These are phyloP conservation scores for Tigriopus japonicus DNA, from an alignment of 1,140 invertebrate species.

Conservation along the genomic window DNA sequence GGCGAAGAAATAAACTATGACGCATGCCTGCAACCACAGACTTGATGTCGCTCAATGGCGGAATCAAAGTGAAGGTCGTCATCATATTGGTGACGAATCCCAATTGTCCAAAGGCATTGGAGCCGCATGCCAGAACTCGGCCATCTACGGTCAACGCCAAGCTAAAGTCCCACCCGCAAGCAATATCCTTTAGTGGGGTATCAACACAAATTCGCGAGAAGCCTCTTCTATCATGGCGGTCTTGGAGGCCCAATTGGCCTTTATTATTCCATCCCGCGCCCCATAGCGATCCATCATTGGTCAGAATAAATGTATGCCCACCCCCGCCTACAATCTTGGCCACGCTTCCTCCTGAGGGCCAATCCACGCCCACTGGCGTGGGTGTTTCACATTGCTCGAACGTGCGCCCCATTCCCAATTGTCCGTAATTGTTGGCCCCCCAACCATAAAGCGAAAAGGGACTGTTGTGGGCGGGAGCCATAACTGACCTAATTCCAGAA, in stretches of 20 bases:
- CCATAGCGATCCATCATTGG: neutral
- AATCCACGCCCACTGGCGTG: neutral
- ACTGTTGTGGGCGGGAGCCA: too few species aligned
- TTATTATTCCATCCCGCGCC: neutral
- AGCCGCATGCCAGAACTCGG: neutral
- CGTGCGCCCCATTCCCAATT: neutral
- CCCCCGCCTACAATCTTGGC: neutral
- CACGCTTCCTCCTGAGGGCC: neutral
- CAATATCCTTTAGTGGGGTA: neutral
- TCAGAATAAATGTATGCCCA: neutral
- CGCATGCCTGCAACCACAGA: neutral
- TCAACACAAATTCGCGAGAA: neutral
- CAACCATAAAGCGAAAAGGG: neutral
- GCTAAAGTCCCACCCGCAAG: conserved; percentile 10
- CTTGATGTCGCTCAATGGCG: neutral
- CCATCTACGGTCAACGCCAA: neutral
- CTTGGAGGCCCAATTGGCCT: neutral
- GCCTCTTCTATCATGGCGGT: too few species aligned
- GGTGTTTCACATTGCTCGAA: neutral
- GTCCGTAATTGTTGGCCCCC: conserved; percentile 10
- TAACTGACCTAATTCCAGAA: too few species aligned
- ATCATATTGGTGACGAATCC: neutral
- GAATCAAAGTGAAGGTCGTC: neutral
- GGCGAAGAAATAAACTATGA: neutral
- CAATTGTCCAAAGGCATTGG: conserved; percentile 4